Base-by-base conservation (phyloP, 2,888 invertebrate genomes). In the Brenthis hecate region DNA sequence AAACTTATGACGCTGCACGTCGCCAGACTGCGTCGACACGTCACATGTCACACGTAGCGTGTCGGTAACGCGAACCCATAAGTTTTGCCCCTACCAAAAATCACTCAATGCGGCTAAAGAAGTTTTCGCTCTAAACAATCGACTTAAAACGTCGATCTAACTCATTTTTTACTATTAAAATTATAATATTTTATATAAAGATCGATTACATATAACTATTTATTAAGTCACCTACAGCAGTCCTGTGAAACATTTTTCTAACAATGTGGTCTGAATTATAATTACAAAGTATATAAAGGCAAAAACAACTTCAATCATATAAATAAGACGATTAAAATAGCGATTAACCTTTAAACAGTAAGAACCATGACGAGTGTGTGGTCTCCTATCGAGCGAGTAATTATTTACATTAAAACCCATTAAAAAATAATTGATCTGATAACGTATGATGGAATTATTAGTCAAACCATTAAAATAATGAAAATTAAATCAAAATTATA, bases 341-440 rank as follows among this genome's bases (percentile, higher is more conserved):
- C 74, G 67, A 75, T 75, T 78, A 75, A 77, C 75, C 75, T 75
- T 75, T 75, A 72, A 63, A 73, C 72, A 71, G 72, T 69, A 73
- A 67, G 67, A 69, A 71, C 72, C 69, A 68, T 68, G 67, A 65
- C 23, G 55, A 56, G 23, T 65, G 72, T 69, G 73, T 68, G 71
- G 73, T 71, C 67, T 71, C 67, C 69, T 65, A 66, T 54, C 56
- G 43, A 62, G 69, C 73, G 69, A 64, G 57, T 64, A 66, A 69
- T 66, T 68, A 69, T 72, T 72, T 71, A 61, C 71, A 72, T 72
- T 72, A 67, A 51, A 61, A 64, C 57, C 61, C 66, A 72, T 72
- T 71, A 70, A 70, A 70, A 19, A 66, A 69, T 71, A 70, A 70
- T 70, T 70, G 70, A 72, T 72, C 72, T 58, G 72, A 72, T 72